Evolutionary conservation across 2,113 vertebrate species (phyloP).

Genomic region (Ammodytes marinus): DNA sequence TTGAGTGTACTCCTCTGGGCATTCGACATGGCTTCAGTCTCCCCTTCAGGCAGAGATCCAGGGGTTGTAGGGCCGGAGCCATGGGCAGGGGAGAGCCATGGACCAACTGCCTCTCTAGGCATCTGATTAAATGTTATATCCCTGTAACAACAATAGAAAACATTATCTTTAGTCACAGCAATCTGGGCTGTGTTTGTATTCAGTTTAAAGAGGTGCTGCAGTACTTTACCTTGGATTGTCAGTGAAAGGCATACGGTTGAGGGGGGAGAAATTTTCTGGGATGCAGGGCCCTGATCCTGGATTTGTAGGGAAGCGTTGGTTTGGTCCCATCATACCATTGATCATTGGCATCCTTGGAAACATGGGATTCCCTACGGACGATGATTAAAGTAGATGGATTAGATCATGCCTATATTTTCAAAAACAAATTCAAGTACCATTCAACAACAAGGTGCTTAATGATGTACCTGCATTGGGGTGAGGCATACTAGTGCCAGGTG

Average conservation of each 20-base stretch:
- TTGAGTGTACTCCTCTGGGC: conserved; percentile 96
- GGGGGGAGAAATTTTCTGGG: conserved; percentile 87
- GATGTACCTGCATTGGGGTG: conserved; percentile 87
- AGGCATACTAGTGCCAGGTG: conserved; percentile 83
- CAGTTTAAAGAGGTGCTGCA: background rate
- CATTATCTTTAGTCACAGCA: background rate
- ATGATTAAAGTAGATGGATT: conserved; percentile 16
- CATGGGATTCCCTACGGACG: conserved; percentile 84
- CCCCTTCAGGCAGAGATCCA: conserved; percentile 87
- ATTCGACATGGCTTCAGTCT: conserved; percentile 94
- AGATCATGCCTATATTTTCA: background rate
- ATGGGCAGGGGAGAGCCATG: conserved; percentile 84
- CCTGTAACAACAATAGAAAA: conserved; percentile 77
- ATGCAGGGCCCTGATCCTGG: conserved; percentile 86
- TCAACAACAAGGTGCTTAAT: background rate
- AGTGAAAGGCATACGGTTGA: conserved; percentile 89
- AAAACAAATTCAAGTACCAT: background rate
- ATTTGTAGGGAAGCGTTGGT: conserved; percentile 88
- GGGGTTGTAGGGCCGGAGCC: conserved; percentile 75
- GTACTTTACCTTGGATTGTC: conserved; percentile 85
- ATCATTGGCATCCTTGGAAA: conserved; percentile 94
- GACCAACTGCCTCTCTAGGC: conserved; percentile 86
- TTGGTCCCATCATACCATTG: conserved; percentile 93
- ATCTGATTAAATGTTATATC: conserved; percentile 92
- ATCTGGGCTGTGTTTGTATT: background rate